Percentiles rank a stretch among this genome's conserved stretches.
Conservation (phyloP, 92 coral and sea anemone genomes). For the Meandrina meandrites region DNA sequence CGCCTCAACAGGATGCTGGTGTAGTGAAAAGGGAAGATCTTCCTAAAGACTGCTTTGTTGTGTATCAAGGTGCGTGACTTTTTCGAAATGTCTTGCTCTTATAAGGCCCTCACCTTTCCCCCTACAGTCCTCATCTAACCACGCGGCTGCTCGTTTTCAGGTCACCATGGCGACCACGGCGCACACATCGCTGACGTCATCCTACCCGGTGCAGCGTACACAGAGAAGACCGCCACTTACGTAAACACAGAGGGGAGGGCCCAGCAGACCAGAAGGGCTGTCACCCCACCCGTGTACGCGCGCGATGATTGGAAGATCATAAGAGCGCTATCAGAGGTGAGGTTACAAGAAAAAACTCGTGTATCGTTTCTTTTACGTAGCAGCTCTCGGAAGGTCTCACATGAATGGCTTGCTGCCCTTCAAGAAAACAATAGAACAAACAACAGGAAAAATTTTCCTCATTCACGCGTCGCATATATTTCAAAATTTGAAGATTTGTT, state of each 20-base stretch:
- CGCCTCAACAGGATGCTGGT: conserved; percentile 72
- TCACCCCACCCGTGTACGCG: conserved; percentile 94
- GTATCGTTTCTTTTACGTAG: too few relatives aligned
- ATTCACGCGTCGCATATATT: too few relatives aligned
- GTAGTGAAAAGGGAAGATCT: conserved; percentile 73
- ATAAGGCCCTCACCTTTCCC: neutral
- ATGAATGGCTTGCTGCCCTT: too few relatives aligned
- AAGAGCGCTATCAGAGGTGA: conserved; percentile 97
- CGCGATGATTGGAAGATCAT: conserved; percentile 99
- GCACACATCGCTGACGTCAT: conserved; percentile 98
- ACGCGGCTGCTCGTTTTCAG: conserved; percentile 31
- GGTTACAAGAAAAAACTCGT: neutral
- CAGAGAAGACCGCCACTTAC: conserved; percentile 97
- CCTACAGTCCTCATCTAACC: neutral
- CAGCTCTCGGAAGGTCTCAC: too few relatives aligned
- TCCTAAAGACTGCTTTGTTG: conserved; percentile 91
- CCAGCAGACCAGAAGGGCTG: conserved; percentile 99
- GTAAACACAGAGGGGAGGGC: conserved; percentile 99
- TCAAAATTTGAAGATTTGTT: too few relatives aligned
- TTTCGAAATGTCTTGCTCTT: neutral
- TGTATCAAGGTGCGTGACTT: conserved; percentile 83
- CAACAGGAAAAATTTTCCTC: too few relatives aligned
- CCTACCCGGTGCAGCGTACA: conserved; percentile 97
- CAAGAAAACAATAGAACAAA: too few relatives aligned
- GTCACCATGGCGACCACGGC: conserved; percentile 99